These are phyloP conservation scores for Calonectris borealis DNA, from an alignment of 2,113 vertebrate species.

Conservation along the genomic window DNA sequence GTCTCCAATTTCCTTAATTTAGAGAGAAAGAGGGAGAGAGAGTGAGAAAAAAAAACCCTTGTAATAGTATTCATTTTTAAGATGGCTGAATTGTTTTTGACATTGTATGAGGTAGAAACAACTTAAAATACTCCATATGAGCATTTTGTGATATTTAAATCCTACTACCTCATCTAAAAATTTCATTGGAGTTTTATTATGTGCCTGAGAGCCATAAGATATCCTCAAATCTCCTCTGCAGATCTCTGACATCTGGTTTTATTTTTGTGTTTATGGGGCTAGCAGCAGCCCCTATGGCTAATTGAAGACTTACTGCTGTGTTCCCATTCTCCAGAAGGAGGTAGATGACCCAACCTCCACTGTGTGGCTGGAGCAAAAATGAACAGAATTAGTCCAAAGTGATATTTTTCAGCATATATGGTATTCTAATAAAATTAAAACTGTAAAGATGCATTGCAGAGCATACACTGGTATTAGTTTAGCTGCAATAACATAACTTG, in stretches of 20 bases:
- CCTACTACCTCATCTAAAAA: not conserved
- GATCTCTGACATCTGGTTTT: slow-evolving; percentile 22
- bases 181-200: slow-evolving; percentile 15
- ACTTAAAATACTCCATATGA: not conserved
- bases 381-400: not conserved
- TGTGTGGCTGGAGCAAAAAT: not conserved
- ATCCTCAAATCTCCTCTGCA: not conserved
- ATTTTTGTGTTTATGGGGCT: slow-evolving; percentile 1
- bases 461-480: not conserved
- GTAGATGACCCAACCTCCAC: not conserved
- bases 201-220: not conserved
- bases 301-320: not conserved
- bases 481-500: not conserved
- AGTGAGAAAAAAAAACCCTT: not conserved
- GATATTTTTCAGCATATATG: not conserved
- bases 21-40: not conserved
- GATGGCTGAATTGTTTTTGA: not conserved
- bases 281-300: not conserved
- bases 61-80: not conserved
- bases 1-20: not conserved
- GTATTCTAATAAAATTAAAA: not conserved
- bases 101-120: not conserved
- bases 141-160: not conserved
- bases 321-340: not conserved
- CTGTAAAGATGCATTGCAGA: not conserved